phyloP scores from a whole-genome alignment of 2,888 invertebrate genomes.

The Hyalella azteca region DNA sequence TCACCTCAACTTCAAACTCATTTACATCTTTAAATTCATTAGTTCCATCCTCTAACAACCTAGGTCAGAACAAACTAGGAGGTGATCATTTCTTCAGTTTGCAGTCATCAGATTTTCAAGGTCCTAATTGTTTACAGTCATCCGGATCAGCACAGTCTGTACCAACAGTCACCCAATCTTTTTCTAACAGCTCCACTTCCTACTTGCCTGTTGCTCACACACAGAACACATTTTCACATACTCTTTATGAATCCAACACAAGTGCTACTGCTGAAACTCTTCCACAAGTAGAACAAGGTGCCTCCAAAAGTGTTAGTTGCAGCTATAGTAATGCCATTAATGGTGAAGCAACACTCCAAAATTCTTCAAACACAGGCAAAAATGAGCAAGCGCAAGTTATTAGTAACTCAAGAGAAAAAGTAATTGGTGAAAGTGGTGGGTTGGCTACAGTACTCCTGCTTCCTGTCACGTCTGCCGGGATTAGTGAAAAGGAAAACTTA shows the following conservation, averaged over 20 bases:
- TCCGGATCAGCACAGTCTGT: not conserved
- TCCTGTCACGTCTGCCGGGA: constrained; percentile 6
- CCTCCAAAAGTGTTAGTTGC: too few species aligned
- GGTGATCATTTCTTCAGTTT: not conserved
- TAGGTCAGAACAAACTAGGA: not conserved
- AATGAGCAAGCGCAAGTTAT: too few species aligned
- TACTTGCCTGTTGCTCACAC: not conserved
- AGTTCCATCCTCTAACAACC: too few species aligned
- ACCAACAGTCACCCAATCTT: not conserved
- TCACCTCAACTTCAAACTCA: too few species aligned
- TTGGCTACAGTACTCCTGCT: not conserved
- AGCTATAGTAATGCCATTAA: too few species aligned
- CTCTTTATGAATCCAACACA: not conserved
- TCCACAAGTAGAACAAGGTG: too few species aligned
- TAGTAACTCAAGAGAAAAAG: not conserved
- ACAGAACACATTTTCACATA: not conserved
- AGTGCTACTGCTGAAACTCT: too few species aligned
- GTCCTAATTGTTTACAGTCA: not conserved
- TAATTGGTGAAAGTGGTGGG: not conserved
- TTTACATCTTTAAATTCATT: too few species aligned
- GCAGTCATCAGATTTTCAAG: not conserved
- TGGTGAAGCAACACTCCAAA: too few species aligned
- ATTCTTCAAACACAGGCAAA: too few species aligned
- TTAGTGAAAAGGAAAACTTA: constrained; percentile 53
- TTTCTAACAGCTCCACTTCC: not conserved